phyloP scores from a whole-genome alignment of 2,113 vertebrate genomes.

The Rhizomys pruinosus region DNA sequence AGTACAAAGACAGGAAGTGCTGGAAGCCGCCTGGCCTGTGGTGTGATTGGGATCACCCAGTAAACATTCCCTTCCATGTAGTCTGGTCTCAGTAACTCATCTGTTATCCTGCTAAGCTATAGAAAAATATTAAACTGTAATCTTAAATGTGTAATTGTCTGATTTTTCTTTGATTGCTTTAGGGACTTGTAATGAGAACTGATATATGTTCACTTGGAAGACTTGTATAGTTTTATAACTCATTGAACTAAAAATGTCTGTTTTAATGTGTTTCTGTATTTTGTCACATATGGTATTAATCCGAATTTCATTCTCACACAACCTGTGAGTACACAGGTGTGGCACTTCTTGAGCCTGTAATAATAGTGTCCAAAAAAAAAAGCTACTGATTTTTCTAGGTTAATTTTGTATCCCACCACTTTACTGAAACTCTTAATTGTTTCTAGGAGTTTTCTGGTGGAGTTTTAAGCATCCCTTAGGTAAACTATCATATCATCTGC shows the following conservation, averaged over 20 bases:
- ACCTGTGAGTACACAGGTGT: not conserved
- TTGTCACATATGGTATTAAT: conserved; percentile 42
- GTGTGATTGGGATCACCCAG: conserved; percentile 92
- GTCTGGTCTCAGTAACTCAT: conserved; percentile 32
- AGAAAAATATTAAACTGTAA: conserved; percentile 79
- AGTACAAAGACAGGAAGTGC: no score
- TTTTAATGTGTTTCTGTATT: conserved; percentile 23
- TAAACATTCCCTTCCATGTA: conserved; percentile 58
- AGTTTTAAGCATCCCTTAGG: no score
- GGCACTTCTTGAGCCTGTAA: conserved; percentile 46
- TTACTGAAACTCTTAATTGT: no score
- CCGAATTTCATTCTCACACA: not conserved
- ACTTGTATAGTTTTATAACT: no score
- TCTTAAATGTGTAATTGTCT: conserved; percentile 58
- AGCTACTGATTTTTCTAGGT: no score
- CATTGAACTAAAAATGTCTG: conserved; percentile 41
- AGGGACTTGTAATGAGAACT: no score
- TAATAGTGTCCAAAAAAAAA: not conserved
- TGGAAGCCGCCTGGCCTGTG: no score
- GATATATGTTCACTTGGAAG: no score
- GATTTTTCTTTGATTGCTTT: conserved; percentile 57
- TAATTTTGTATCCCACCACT: no score
- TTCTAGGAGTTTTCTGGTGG: no score
- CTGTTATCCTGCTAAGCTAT: conserved; percentile 49
- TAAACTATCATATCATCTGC: no score